Conservation (phyloP, 2,113 vertebrate genomes). For the Perca fluviatilis region DNA sequence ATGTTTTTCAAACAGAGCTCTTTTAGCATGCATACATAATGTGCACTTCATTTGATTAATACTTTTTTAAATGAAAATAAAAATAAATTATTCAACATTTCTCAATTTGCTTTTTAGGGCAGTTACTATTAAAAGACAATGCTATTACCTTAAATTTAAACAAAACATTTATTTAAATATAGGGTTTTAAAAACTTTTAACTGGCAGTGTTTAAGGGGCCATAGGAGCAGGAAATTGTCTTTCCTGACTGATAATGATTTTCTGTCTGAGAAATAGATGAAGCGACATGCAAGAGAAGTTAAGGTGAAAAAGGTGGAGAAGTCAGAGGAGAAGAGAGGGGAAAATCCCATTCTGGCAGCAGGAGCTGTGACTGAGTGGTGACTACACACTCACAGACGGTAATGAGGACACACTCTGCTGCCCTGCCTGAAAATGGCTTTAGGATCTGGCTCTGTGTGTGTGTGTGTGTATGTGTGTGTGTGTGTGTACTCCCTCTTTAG, state of each 20-base stretch:
- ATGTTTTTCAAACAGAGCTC: background rate
- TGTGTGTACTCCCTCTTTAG: conserved; percentile 26
- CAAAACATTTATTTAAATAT: background rate
- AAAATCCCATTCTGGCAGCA: conserved; percentile 71
- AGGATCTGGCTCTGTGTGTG: conserved; percentile 37
- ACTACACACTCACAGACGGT: conserved; percentile 71
- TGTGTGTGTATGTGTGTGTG: conserved; percentile 3
- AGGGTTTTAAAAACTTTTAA: conserved; percentile 47
- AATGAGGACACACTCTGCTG: conserved; percentile 78
- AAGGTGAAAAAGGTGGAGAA: conserved; percentile 65
- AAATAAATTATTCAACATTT: background rate
- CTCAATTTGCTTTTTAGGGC: background rate
- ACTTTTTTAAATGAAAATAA: background rate
- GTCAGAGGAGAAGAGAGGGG: conserved; percentile 46
- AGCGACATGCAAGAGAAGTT: conserved; percentile 77
- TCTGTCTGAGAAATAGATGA: conserved; percentile 79
- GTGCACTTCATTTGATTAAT: background rate
- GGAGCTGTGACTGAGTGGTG: conserved; percentile 76
- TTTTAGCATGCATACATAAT: background rate
- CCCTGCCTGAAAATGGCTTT: conserved; percentile 73
- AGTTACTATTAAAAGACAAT: background rate
- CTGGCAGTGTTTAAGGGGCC: conserved; percentile 46
- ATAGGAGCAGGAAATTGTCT: conserved; percentile 78
- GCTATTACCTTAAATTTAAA: background rate
- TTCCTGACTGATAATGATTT: conserved; percentile 79